Percentiles rank a stretch among this genome's conserved stretches.
Evolutionary conservation across 2,797 vertebrate genomes (phyloP).

Genomic region (Mareca strepera): DNA sequence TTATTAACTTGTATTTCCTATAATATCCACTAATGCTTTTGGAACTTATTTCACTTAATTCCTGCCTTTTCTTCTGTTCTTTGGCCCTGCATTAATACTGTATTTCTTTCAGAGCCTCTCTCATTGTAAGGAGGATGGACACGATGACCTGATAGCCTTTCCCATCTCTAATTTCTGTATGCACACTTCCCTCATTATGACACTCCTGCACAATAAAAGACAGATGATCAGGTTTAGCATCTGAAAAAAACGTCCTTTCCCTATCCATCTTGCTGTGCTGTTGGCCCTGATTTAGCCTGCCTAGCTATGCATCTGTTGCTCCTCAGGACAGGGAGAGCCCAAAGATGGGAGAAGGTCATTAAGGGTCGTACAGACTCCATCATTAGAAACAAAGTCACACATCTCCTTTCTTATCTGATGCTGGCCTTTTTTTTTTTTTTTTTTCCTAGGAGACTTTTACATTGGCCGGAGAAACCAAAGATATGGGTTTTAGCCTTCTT

Average conservation of each 20-base stretch:
- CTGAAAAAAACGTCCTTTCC: conserved; percentile 17
- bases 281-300: conserved; percentile 43
- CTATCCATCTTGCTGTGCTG: conserved; percentile 12
- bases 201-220: conserved; percentile 57
- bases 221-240: conserved; percentile 23
- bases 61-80: conserved; percentile 21
- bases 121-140: conserved; percentile 18
- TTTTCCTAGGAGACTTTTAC: not conserved
- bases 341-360: conserved; percentile 29
- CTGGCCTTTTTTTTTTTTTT: not conserved
- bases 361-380: conserved; percentile 18
- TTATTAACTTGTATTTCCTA: conserved; percentile 35
- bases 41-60: conserved; percentile 46
- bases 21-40: conserved; percentile 23
- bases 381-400: conserved; percentile 51
- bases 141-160: conserved; percentile 56
- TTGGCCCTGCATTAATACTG: conserved; percentile 17
- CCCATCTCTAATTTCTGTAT: conserved; percentile 46
- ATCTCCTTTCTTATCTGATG: not conserved
- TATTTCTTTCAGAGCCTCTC: conserved; percentile 20
- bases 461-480: conserved; percentile 13
- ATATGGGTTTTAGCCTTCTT: not conserved
- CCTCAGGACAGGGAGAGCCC: conserved; percentile 2
- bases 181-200: conserved; percentile 51
- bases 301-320: not conserved